phyloP scores from a whole-genome alignment of 1,140 invertebrate species.

The Leptestheria dahalacensis region DNA sequence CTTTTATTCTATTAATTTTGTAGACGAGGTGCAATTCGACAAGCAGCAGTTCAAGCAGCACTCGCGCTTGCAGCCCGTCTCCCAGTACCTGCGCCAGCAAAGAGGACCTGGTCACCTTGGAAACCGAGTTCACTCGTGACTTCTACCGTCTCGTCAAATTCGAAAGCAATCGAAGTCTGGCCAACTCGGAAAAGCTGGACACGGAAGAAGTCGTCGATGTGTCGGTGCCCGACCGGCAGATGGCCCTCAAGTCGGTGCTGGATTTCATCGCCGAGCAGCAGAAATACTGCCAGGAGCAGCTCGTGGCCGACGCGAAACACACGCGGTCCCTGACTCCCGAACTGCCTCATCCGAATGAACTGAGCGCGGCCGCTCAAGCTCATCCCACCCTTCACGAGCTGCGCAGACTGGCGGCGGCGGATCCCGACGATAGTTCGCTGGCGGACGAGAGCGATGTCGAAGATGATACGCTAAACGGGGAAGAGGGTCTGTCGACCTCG shows the following conservation, averaged over 20 bases:
- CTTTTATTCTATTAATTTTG: neutral
- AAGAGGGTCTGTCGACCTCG: constrained; percentile 6
- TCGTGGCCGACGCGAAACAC: constrained; percentile 31
- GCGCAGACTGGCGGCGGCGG: constrained; percentile 10
- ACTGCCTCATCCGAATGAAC: neutral
- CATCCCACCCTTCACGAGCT: constrained; percentile 9
- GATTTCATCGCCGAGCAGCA: constrained; percentile 60
- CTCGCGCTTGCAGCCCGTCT: neutral
- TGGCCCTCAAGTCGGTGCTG: constrained; percentile 51
- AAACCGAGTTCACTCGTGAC: constrained; percentile 60
- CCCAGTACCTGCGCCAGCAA: neutral
- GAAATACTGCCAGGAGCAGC: constrained; percentile 42
- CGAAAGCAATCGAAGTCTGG: constrained; percentile 58
- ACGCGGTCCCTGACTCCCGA: neutral
- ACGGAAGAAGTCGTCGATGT: neutral
- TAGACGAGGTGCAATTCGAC: neutral
- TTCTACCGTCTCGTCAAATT: constrained; percentile 60
- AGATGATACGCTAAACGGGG: neutral
- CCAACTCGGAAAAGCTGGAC: constrained; percentile 35
- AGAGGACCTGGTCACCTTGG: constrained; percentile 36
- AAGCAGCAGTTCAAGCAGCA: neutral
- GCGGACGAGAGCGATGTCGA: constrained; percentile 7
- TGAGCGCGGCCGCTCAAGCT: neutral
- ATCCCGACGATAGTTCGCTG: constrained; percentile 6
- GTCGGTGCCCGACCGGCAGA: constrained; percentile 41